Conservation (phyloP, 1,140 invertebrate species). For the Archegozetes longisetosus region DNA sequence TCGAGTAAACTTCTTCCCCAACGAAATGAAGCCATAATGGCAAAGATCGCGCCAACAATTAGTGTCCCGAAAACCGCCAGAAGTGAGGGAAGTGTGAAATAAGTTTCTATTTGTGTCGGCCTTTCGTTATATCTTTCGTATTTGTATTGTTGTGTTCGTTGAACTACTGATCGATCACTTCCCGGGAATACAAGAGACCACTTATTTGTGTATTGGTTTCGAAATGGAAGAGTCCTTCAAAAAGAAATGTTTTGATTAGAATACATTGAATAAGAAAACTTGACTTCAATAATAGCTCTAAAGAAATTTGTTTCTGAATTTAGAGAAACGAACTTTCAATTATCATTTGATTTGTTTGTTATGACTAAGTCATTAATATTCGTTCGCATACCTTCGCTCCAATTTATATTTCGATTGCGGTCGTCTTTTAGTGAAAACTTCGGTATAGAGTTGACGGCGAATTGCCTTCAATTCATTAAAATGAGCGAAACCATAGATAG, state of each 20-base stretch:
- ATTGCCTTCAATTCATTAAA: constrained; percentile 36
- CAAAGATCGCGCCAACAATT: constrained; percentile 43
- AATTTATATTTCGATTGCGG: constrained; percentile 10
- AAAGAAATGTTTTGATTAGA: background rate
- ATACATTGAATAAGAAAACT: too few species aligned
- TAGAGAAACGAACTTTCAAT: too few species aligned
- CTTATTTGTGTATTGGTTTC: constrained; percentile 37
- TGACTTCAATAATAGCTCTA: too few species aligned
- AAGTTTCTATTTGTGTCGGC: constrained; percentile 34
- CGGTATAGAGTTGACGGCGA: constrained; percentile 8
- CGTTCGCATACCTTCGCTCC: background rate
- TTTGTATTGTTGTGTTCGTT: constrained; percentile 54
- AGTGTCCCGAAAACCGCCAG: constrained; percentile 32
- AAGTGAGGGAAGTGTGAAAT: constrained; percentile 26
- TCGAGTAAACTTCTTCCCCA: constrained; percentile 46
- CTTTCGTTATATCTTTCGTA: constrained; percentile 47
- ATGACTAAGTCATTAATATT: too few species aligned
- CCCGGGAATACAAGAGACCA: constrained; percentile 63
- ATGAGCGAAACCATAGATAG: constrained; percentile 51
- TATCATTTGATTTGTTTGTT: too few species aligned
- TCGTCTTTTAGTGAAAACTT: constrained; percentile 32
- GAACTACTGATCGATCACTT: constrained; percentile 57
- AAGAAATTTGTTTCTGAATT: too few species aligned
- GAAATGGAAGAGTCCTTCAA: constrained; percentile 35
- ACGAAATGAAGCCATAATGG: constrained; percentile 43